phyloP scores from a whole-genome alignment of 2,797 vertebrate species.

The Neopelma chrysocephalum region DNA sequence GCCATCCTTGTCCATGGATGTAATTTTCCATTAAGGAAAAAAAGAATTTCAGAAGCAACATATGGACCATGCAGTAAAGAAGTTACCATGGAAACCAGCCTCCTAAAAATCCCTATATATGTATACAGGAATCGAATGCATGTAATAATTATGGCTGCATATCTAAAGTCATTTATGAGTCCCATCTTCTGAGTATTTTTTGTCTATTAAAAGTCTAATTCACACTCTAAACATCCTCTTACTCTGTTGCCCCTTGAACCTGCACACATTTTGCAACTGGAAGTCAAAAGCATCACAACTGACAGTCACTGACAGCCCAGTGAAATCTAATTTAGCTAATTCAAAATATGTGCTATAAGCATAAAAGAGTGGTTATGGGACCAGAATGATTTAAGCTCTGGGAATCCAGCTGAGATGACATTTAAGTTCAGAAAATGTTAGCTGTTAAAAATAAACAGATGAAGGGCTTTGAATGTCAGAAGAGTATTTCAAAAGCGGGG shows the following conservation, averaged over 20 bases:
- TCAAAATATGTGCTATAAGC: neutral
- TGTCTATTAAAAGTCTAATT: constrained; percentile 5
- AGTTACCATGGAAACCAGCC: constrained; percentile 62
- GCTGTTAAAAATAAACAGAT: constrained; percentile 16
- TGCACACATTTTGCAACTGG: neutral
- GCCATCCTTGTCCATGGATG: constrained; percentile 55
- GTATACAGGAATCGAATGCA: constrained; percentile 29
- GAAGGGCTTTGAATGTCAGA: neutral
- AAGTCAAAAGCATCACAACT: neutral
- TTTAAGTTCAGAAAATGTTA: constrained; percentile 4
- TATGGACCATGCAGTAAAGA: constrained; percentile 60
- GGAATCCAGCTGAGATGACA: neutral
- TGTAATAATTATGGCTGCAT: neutral
- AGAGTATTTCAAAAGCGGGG: neutral
- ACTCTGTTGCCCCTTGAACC: neutral
- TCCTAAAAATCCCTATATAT: constrained; percentile 34
- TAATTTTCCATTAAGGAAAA: constrained; percentile 64
- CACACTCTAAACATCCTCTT: neutral
- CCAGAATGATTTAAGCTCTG: neutral
- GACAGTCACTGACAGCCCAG: neutral
- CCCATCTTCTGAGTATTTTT: neutral
- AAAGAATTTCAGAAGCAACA: constrained; percentile 35
- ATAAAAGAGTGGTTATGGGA: neutral
- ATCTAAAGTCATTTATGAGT: constrained; percentile 1
- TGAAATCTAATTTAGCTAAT: constrained; percentile 28